These are phyloP conservation scores for Poeciliopsis paucimaculata DNA, from an alignment of 2,797 vertebrate genomes.

Conservation along the genomic window DNA sequence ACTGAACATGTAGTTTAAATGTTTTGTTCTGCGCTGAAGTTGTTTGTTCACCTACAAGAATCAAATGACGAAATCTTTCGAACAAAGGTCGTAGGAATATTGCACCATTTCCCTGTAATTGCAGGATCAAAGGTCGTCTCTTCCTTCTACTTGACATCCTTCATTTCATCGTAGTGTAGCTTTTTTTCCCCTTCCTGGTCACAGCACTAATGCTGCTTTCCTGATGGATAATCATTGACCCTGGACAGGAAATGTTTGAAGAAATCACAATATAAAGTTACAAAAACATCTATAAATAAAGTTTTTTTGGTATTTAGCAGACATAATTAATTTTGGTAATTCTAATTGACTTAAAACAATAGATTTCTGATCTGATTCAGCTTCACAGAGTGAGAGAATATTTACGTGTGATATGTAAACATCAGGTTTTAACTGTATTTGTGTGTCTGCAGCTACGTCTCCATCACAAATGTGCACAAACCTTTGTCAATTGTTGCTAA, in stretches of 20 bases:
- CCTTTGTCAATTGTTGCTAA: too few species aligned
- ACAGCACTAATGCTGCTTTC: neutral
- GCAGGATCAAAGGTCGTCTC: constrained; percentile 39
- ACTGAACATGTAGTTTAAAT: neutral
- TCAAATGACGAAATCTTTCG: neutral
- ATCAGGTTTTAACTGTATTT: too few species aligned
- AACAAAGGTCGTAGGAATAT: constrained; percentile 32
- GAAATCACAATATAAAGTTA: too few species aligned
- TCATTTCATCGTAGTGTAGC: neutral
- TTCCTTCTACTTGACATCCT: neutral
- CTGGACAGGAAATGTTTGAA: neutral
- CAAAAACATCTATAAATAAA: too few species aligned
- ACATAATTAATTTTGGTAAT: too few species aligned
- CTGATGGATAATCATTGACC: neutral
- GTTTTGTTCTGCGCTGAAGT: constrained; percentile 13
- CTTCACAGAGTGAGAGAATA: too few species aligned
- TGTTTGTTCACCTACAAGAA: constrained; percentile 6
- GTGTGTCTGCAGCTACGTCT: too few species aligned
- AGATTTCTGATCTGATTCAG: too few species aligned
- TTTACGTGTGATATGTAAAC: too few species aligned
- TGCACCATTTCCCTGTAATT: neutral
- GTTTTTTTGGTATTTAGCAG: too few species aligned
- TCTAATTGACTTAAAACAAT: too few species aligned
- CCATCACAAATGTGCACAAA: too few species aligned
- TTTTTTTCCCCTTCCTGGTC: neutral